Conservation (phyloP, 1,140 invertebrate species). For the Brachionus manjavacas region DNA sequence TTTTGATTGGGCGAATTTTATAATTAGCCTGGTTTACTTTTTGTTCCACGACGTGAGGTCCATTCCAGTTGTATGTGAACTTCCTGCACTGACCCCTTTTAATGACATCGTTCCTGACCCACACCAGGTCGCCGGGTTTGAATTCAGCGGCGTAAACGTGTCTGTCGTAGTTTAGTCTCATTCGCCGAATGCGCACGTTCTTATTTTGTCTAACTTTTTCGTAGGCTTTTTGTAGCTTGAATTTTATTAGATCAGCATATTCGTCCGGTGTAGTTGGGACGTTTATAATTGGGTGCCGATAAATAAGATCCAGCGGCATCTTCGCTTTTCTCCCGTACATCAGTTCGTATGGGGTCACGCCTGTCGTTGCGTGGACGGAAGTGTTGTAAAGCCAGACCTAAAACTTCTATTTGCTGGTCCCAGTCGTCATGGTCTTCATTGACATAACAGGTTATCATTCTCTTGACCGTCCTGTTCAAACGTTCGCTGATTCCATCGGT, state of each 20-base stretch:
- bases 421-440: background rate
- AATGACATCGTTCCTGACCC: too few relatives aligned
- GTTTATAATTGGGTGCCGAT: background rate
- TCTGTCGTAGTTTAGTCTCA: slow-evolving; percentile 8
- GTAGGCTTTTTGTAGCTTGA: background rate
- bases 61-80: background rate
- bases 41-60: background rate
- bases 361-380: background rate
- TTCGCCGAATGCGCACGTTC: background rate
- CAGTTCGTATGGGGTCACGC: too few relatives aligned
- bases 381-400: background rate
- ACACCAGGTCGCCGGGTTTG: too few relatives aligned
- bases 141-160: too few relatives aligned
- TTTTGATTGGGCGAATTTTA: background rate
- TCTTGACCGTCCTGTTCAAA: slow-evolving; percentile 47
- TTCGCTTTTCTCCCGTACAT: slow-evolving; percentile 7
- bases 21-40: slow-evolving; percentile 3
- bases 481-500: slow-evolving; percentile 49
- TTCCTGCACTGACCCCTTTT: background rate
- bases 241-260: background rate
- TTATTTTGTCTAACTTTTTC: background rate
- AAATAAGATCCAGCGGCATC: background rate
- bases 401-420: background rate
- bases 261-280: background rate
- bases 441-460: background rate